Base-by-base conservation (phyloP, 2,797 vertebrate species). In the Otolemur crassicaudatus region DNA sequence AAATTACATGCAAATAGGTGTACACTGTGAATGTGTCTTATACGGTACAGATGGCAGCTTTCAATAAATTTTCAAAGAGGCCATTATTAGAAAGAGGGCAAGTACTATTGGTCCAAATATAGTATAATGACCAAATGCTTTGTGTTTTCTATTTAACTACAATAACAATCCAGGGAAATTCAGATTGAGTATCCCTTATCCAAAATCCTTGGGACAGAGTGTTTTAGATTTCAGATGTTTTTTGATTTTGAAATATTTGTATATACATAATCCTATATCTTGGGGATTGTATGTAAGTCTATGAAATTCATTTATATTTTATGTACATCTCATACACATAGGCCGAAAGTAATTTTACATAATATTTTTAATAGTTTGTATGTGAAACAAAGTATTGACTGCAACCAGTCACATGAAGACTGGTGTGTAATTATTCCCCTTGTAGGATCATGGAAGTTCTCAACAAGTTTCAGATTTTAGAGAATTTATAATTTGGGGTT, bases 121-220 rank as follows among this genome's bases (percentile, higher is more conserved):
- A 70, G 19, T 29, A 31, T 37, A 60, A 63, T 53, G 37, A 67
- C 27, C 17, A 3, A 88, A 49, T 23, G 12, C 13, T 69, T 76
- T 84, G 11, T 83, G 37, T 58, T 79, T 91, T 88, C 60, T 85
- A 75, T 70, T 87, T 81, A 85, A 29, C 46, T 84, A 70, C 40
- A 63, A 70, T 37, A 56, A 94, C 34, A 73, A 67, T 7, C 7
- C n/a, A 40, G 40, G 49, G 27, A 80, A 49, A 81, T 37, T 37
- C n/a, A 80, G n/a, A 22, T 7, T 34, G 49, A 79, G 49, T 8
- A 56, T 14, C 6, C 31, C 31, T 79, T 77, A 53, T 53, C 29
- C 20, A 31, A 77, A 77, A 53, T 53, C 31, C 76, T 58, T 56
- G 7, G 22, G 49, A 34, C 31, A n/a, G 34, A 79, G 7, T 25